A percentile compares a stretch with the other conserved stretches of the same genome.
Evolutionary conservation across 2,888 invertebrate species (phyloP).

Genomic region (Cecidostiba fungosa): DNA sequence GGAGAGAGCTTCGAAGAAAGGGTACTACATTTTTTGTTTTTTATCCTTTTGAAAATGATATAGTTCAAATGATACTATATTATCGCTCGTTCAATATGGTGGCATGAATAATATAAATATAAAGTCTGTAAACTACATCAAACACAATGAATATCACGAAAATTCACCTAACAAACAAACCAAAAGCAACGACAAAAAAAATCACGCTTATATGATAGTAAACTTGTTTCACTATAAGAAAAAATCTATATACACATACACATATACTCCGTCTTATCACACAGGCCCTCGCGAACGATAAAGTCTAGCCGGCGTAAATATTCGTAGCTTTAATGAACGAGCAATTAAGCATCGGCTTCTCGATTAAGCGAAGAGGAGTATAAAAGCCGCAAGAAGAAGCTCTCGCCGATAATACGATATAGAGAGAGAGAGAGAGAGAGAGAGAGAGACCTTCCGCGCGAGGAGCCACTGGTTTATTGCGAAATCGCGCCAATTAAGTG

Average conservation of each 20-base stretch:
- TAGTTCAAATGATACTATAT: too few relatives aligned
- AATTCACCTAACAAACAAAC: neutral
- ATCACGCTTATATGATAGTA: neutral
- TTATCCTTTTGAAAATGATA: too few relatives aligned
- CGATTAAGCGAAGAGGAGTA: slow-evolving; percentile 67
- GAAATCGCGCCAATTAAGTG: slow-evolving; percentile 51
- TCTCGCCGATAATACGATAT: slow-evolving; percentile 11
- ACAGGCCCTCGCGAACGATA: slow-evolving; percentile 32
- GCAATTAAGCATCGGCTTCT: slow-evolving; percentile 71
- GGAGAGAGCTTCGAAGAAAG: neutral
- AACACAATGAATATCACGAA: neutral
- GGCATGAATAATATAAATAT: too few relatives aligned
- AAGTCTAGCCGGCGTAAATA: slow-evolving; percentile 54
- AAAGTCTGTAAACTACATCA: too few relatives aligned
- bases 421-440: neutral
- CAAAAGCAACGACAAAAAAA: neutral
- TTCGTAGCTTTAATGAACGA: slow-evolving; percentile 67
- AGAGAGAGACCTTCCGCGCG: neutral
- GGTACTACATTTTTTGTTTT: too few relatives aligned
- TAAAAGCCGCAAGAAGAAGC: slow-evolving; percentile 53
- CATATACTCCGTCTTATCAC: neutral
- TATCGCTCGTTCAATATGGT: too few relatives aligned
- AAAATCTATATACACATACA: neutral
- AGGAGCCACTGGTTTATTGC: slow-evolving; percentile 19
- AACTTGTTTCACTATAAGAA: slow-evolving; percentile 4